These are phyloP conservation scores for Xylota sylvarum DNA, from an alignment of 2,888 invertebrate species.

Conservation along the genomic window DNA sequence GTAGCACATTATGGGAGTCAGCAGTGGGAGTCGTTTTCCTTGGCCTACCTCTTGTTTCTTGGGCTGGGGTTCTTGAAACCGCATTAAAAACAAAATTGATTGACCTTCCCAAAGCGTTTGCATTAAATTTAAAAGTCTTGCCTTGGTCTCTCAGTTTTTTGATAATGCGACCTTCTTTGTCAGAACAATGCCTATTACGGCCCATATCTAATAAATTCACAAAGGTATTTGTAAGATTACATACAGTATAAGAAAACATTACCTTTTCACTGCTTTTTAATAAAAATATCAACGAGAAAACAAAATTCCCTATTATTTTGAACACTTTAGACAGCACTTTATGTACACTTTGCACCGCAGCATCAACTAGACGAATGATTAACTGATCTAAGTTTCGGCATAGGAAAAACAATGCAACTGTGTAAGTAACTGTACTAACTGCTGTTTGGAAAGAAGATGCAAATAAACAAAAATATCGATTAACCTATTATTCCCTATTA, in stretches of 20 bases:
- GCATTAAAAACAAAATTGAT: conserved; percentile 7
- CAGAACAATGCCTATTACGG: too few relatives aligned
- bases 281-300: neutral
- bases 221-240: too few relatives aligned
- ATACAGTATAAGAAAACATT: too few relatives aligned
- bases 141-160: neutral
- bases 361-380: neutral
- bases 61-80: neutral
- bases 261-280: too few relatives aligned
- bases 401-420: neutral
- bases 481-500: too few relatives aligned
- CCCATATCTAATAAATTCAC: too few relatives aligned
- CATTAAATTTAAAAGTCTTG: neutral
- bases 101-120: conserved; percentile 3
- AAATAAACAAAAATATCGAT: too few relatives aligned
- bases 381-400: neutral
- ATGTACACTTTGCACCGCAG: neutral
- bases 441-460: too few relatives aligned
- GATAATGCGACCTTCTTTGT: too few relatives aligned
- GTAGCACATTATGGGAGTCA: too few relatives aligned
- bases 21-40: too few relatives aligned
- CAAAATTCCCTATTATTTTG: conserved; percentile 10
- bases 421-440: too few relatives aligned
- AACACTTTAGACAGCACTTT: neutral
- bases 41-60: neutral